These are phyloP conservation scores for Plectropomus leopardus DNA, from an alignment of 2,113 vertebrate genomes.

Conservation along the genomic window DNA sequence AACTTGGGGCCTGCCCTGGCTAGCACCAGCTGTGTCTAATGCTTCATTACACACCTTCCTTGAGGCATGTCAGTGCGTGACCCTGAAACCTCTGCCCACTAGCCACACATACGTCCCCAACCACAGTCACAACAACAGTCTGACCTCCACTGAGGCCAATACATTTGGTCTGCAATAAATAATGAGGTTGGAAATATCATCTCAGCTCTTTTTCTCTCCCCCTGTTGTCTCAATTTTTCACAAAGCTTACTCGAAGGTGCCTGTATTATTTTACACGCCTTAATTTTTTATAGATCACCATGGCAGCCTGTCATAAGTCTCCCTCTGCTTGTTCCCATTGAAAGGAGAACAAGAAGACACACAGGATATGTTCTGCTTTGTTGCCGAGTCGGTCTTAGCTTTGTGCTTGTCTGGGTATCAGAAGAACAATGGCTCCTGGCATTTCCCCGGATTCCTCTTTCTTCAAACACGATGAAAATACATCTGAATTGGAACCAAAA, in stretches of 20 bases:
- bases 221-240: conserved; percentile 14
- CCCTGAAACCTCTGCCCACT: conserved; percentile 78
- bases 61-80: conserved; percentile 75
- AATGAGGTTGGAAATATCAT: conserved; percentile 24
- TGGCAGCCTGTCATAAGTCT: conserved; percentile 59
- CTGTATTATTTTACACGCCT: conserved; percentile 57
- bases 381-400: conserved; percentile 52
- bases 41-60: conserved; percentile 85
- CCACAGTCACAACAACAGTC: conserved; percentile 54
- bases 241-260: conserved; percentile 44
- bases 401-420: conserved; percentile 70
- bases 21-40: conserved; percentile 83
- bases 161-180: conserved; percentile 46
- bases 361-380: conserved; percentile 67
- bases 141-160: conserved; percentile 62
- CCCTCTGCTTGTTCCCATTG: conserved; percentile 56
- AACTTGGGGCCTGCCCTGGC: conserved; percentile 79
- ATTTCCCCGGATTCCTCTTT: conserved; percentile 55
- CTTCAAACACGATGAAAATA: conserved; percentile 52
- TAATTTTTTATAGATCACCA: conserved; percentile 62
- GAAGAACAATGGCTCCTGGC: conserved; percentile 64
- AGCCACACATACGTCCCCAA: conserved; percentile 61
- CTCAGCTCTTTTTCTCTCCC: background rate
- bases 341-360: conserved; percentile 61
- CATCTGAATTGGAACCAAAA: conserved; percentile 46